These are phyloP conservation scores for Drosophila percnosoma DNA, from an alignment of 2,888 invertebrate species.

Conservation along the genomic window DNA sequence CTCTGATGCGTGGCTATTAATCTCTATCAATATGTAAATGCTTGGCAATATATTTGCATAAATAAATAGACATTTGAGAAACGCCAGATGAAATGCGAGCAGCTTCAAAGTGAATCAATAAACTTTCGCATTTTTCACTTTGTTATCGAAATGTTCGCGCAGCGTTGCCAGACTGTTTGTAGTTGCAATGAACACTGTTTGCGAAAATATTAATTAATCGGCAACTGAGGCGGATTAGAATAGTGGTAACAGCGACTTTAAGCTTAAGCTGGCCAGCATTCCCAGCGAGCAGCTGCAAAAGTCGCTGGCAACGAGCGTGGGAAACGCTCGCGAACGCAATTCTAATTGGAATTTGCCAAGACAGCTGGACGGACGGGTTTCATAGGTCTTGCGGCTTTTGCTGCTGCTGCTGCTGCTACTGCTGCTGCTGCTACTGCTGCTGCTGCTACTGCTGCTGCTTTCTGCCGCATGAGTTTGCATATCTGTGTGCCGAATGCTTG, in stretches of 20 bases:
- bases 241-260: slow-evolving; percentile 45
- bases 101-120: background rate
- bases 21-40: background rate
- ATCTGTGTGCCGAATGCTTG: slow-evolving; percentile 10
- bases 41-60: background rate
- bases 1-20: background rate
- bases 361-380: slow-evolving; percentile 9
- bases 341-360: slow-evolving; percentile 46
- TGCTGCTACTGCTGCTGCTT: slow-evolving; percentile 1
- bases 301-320: slow-evolving; percentile 41
- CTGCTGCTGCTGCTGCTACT: slow-evolving; percentile 7
- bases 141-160: background rate
- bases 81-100: background rate
- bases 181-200: background rate
- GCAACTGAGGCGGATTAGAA: slow-evolving; percentile 63
- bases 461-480: slow-evolving; percentile 53
- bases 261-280: slow-evolving; percentile 55
- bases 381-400: slow-evolving; percentile 10
- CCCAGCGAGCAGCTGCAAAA: slow-evolving; percentile 47
- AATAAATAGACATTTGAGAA: background rate
- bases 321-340: slow-evolving; percentile 38
- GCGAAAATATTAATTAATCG: slow-evolving; percentile 55
- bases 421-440: background rate
- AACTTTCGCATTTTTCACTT: background rate
- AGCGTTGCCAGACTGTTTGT: slow-evolving; percentile 1